phyloP scores from a whole-genome alignment of 2,888 invertebrate species.

The Furcula furcula region DNA sequence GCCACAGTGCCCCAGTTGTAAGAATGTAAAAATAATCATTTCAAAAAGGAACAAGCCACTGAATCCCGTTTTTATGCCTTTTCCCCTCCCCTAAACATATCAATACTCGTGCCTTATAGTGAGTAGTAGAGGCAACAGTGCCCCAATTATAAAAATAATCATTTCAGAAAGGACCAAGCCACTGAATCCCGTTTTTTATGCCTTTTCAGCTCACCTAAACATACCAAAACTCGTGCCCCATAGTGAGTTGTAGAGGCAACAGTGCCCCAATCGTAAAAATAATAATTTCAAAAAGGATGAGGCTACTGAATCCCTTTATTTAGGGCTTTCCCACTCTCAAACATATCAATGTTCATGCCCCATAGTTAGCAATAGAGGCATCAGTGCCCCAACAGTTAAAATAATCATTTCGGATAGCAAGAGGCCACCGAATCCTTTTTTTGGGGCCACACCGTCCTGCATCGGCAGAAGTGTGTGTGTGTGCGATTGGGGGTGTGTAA shows the following conservation, averaged over 20 bases:
- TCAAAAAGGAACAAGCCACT: too few relatives aligned
- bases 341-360: conserved; percentile 91
- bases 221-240: too few relatives aligned
- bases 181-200: background rate
- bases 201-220: too few relatives aligned
- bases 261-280: too few relatives aligned
- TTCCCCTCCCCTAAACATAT: background rate
- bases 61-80: too few relatives aligned
- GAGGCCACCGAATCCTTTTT: conserved; percentile 79
- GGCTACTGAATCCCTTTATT: background rate
- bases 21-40: background rate
- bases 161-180: too few relatives aligned
- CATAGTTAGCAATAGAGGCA: conserved; percentile 94
- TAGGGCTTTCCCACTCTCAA: too few relatives aligned
- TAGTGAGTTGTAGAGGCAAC: too few relatives aligned
- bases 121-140: too few relatives aligned
- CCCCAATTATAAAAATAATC: background rate
- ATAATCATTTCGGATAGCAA: conserved; percentile 90
- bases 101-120: background rate
- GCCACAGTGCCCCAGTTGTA: too few relatives aligned
- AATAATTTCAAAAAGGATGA: background rate
- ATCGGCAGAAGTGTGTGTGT: conserved; percentile 63
- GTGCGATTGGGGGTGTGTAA: conserved; percentile 83
- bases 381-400: conserved; percentile 92
- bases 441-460: conserved; percentile 50